These are phyloP conservation scores for Microctenopoma stevenorrisi DNA, from an alignment of 2,797 vertebrate genomes.

Conservation along the genomic window DNA sequence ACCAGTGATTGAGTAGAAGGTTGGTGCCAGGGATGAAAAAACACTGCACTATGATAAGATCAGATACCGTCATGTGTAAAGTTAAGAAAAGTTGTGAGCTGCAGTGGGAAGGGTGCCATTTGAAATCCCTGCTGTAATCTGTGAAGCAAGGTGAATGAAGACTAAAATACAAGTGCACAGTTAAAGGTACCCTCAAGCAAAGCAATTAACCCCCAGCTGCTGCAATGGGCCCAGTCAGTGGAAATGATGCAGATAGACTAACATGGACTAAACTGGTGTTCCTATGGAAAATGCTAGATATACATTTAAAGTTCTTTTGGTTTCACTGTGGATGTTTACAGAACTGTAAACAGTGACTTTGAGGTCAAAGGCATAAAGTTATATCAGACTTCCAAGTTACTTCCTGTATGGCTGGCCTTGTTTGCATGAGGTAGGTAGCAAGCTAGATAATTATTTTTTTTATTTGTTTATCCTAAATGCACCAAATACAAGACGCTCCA, in stretches of 20 bases:
- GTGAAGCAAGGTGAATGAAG: slow-evolving; percentile 21
- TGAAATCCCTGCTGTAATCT: slow-evolving; percentile 20
- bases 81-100: slow-evolving; percentile 15
- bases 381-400: too few species aligned
- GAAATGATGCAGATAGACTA: background rate
- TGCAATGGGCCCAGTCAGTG: background rate
- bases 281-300: too few species aligned
- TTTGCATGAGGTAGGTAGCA: too few species aligned
- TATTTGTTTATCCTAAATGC: too few species aligned
- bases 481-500: too few species aligned
- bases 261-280: background rate
- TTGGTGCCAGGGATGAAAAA: slow-evolving; percentile 31
- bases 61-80: slow-evolving; percentile 9
- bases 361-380: too few species aligned
- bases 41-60: slow-evolving; percentile 22
- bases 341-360: too few species aligned
- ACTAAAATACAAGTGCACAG: background rate
- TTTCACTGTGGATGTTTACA: too few species aligned
- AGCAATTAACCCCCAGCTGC: slow-evolving; percentile 9
- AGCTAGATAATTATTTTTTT: too few species aligned
- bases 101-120: slow-evolving; percentile 7
- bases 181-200: background rate
- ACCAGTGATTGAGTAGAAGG: slow-evolving; percentile 49
- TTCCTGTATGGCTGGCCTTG: too few species aligned
- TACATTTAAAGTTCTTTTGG: too few species aligned